A percentile compares a stretch with the other conserved stretches of the same genome.
These are phyloP conservation scores for Heterotis niloticus DNA, from an alignment of 2,113 vertebrate genomes.

Conservation along the genomic window DNA sequence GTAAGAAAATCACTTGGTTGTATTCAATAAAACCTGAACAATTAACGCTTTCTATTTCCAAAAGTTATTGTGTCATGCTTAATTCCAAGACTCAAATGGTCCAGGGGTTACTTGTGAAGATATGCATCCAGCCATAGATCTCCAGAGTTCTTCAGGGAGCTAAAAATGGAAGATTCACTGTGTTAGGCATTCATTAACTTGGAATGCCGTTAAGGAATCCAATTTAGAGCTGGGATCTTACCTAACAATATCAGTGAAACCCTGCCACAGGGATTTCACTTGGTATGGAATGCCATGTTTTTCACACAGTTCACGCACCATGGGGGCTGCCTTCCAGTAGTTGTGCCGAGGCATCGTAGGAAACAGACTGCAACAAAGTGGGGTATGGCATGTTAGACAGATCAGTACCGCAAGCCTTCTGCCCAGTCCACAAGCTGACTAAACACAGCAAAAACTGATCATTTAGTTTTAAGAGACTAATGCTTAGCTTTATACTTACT, in stretches of 20 bases:
- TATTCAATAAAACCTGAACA: background rate
- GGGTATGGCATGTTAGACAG: background rate
- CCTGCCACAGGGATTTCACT: constrained; percentile 58
- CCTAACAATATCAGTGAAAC: constrained; percentile 67
- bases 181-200: too few relatives aligned
- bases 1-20: background rate
- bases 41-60: background rate
- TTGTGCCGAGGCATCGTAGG: constrained; percentile 69
- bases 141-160: constrained; percentile 75
- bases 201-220: too few relatives aligned
- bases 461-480: too few relatives aligned
- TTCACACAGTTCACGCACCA: constrained; percentile 69
- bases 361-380: constrained; percentile 60
- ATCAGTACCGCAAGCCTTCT: background rate
- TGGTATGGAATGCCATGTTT: constrained; percentile 62
- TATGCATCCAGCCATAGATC: constrained; percentile 76
- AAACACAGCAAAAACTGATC: background rate
- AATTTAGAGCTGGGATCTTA: constrained; percentile 46
- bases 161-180: constrained; percentile 31
- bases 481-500: constrained; percentile 58
- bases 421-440: background rate
- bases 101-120: constrained; percentile 60
- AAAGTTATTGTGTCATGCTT: too few relatives aligned
- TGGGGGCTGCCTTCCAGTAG: constrained; percentile 68
- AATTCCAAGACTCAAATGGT: background rate